Evolutionary conservation across 2,113 vertebrate genomes (phyloP).

Genomic region (Rhabdomys dilectus): DNA sequence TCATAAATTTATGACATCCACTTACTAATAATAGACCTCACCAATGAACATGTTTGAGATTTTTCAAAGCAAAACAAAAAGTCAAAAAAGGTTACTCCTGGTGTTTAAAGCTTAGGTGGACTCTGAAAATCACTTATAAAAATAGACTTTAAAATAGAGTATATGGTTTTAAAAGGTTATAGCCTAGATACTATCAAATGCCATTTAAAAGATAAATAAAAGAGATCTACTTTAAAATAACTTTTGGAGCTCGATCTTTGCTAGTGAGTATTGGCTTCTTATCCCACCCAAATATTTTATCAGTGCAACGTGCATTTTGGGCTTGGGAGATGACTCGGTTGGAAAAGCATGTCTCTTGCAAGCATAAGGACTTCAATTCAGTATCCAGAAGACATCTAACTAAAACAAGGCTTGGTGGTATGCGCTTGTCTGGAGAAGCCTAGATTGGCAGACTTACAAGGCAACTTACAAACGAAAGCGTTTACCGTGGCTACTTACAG

Average conservation of each 20-base stretch:
- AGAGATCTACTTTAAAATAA: not conserved
- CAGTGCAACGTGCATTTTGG: not conserved
- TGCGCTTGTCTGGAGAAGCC: not conserved
- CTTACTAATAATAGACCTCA: constrained; percentile 7
- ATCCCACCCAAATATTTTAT: constrained; percentile 44
- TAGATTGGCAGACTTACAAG: not conserved
- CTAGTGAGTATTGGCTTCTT: constrained; percentile 28
- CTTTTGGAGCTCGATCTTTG: not conserved
- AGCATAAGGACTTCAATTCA: not conserved
- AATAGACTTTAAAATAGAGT: not conserved
- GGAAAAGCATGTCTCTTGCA: not conserved
- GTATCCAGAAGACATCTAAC: too few relatives aligned
- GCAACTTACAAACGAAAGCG: not conserved
- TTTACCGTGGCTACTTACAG: not conserved
- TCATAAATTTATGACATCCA: not conserved
- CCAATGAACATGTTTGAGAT: not conserved
- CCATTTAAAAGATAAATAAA: not conserved
- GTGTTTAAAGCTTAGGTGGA: constrained; percentile 21
- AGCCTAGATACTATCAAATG: not conserved
- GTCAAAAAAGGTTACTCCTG: constrained; percentile 6
- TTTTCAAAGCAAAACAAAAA: constrained; percentile 16
- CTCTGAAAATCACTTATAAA: constrained; percentile 39
- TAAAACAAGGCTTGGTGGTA: not conserved
- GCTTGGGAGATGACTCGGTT: not conserved
- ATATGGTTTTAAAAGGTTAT: not conserved